These are phyloP conservation scores for Tribolium freemani DNA, from an alignment of 2,888 invertebrate genomes.

Conservation along the genomic window DNA sequence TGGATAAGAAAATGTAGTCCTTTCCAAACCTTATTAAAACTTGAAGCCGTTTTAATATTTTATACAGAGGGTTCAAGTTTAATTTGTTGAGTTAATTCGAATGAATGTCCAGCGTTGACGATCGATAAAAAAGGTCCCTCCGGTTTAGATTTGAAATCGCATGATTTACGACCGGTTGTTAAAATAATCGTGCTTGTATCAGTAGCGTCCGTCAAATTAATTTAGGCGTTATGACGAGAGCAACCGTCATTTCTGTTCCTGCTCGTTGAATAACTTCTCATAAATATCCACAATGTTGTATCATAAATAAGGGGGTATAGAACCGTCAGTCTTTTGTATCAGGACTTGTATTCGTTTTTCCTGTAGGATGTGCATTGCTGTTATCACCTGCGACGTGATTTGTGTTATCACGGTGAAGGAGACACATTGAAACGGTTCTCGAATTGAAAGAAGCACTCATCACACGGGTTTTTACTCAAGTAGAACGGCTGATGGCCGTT, in stretches of 20 bases:
- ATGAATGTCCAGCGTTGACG: constrained; percentile 4
- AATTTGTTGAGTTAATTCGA: constrained; percentile 7
- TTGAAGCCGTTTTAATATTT: constrained; percentile 14
- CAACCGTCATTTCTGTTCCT: not conserved
- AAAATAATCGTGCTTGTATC: constrained; percentile 16
- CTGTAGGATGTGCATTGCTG: constrained; percentile 27
- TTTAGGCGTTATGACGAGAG: constrained; percentile 9
- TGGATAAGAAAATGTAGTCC: constrained; percentile 21
- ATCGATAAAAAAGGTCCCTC: not conserved
- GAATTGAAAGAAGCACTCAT: constrained; percentile 29
- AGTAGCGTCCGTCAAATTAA: constrained; percentile 18
- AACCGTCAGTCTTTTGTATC: constrained; percentile 36
- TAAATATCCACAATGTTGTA: constrained; percentile 35
- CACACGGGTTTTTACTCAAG: constrained; percentile 22
- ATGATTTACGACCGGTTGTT: not conserved
- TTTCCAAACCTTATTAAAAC: constrained; percentile 28
- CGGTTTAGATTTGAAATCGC: constrained; percentile 10
- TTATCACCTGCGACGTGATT: constrained; percentile 34
- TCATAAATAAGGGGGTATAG: constrained; percentile 35
- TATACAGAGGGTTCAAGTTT: not conserved
- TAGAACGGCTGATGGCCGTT: constrained; percentile 28
- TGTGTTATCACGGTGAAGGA: constrained; percentile 15
- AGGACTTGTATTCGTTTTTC: constrained; percentile 28
- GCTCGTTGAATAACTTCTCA: constrained; percentile 10
- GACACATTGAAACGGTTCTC: constrained; percentile 10